Evolutionary conservation across 2,888 invertebrate genomes (phyloP), one percentile per base, ranked within the genome.

Genomic region (Tillus elongatus): DNA sequence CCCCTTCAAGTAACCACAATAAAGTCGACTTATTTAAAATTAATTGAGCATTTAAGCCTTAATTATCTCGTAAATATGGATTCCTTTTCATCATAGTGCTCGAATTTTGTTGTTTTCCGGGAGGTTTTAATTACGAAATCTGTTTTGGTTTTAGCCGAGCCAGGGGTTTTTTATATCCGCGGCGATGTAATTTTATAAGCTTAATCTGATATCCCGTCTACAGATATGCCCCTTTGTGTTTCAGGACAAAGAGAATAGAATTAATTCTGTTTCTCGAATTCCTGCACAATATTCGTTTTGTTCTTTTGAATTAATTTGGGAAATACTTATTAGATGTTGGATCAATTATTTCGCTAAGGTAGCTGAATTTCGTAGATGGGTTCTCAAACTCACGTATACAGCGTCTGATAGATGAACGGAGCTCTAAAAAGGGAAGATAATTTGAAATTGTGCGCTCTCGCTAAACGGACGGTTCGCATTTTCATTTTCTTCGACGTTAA

Each of bases 151-250:
- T n/a, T n/a, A n/a, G n/a, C 24, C 24, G 24, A 19, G 6, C 24
- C 6, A 6, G 24, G 24, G 24, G n/a, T 19, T 19, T 19, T 19
- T 19, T 8, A 8, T 19, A 8, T 29, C 30, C 11, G 6, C 11
- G 9, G 11, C 8, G 11, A 4, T 29, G 9, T 29, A 29, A 29
- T 29, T 29, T 29, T 29, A 29, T 29, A 29, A 29, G 30, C 30
- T 29, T 29, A 9, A 29, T 29, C 30, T 11, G n/a, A 29, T 29
- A 4, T 9, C 6, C 11, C 24, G n/a, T n/a, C n/a, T 6, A 19
- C 24, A 19, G 24, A 6, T 19, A 6, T 6, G 24, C 6, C n/a
- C 6, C 24, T 19, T 19, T 19, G 24, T 19, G 24, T 19, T 19
- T 19, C n/a, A n/a, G 24, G n/a, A 19, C 24, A 19, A 19, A 19